Conservation (phyloP, 2,888 invertebrate genomes). For the Trachelus tabidus region DNA sequence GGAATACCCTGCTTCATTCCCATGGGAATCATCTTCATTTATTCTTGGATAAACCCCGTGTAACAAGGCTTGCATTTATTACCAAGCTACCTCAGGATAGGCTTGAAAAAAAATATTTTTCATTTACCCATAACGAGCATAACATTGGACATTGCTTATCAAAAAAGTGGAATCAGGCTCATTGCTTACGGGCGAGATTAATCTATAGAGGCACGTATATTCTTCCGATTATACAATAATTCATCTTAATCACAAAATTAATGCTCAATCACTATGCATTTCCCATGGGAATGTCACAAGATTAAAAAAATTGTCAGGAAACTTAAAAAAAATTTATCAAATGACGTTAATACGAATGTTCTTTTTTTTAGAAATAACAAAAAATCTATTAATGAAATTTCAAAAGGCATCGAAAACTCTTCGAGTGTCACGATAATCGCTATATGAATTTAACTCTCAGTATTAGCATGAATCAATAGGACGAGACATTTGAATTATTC, state of each 20-base stretch:
- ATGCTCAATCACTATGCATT: neutral
- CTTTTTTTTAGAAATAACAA: too few species aligned
- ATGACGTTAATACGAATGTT: too few species aligned
- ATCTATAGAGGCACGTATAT: neutral
- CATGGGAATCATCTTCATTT: neutral
- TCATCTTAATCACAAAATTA: neutral
- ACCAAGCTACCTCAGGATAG: neutral
- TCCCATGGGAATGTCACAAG: neutral
- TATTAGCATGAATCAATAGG: neutral
- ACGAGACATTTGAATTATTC: neutral
- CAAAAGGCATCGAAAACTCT: neutral
- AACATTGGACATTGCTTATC: neutral
- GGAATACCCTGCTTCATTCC: neutral
- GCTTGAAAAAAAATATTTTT: neutral
- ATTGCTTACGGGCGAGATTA: neutral
- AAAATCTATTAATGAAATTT: neutral
- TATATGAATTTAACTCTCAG: neutral
- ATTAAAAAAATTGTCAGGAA: neutral
- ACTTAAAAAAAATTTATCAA: neutral
- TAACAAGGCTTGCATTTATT: neutral
- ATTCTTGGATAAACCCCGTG: neutral
- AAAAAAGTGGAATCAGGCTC: neutral
- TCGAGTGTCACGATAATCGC: neutral
- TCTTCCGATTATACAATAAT: neutral
- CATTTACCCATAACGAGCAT: neutral